Base-by-base conservation (phyloP, 2,888 invertebrate genomes). In the Cantharis flavilabris region DNA sequence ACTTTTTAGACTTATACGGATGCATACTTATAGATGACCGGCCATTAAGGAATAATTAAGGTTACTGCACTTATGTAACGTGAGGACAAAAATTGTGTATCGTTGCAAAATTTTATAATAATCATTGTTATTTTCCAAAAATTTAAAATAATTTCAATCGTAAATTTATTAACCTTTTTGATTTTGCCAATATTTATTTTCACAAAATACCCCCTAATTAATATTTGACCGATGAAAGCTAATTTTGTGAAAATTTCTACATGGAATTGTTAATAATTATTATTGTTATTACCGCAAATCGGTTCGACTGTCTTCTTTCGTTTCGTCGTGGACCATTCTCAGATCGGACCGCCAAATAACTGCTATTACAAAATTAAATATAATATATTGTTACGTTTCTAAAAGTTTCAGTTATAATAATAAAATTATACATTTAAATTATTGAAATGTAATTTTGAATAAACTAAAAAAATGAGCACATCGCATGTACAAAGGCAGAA, bases 1-100 rank as follows among this genome's bases (percentile, higher is more conserved):
- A 67, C 63, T 14, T 75, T 14, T 69, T 69, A 28, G 23, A 70
- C 75, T n/a, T 75, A 70, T 75, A 75, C 18, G 75, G 75, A 23
- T 26, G 23, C 28, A 64, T 75, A 70, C 14, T 9, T 26, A 33
- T 71, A 75, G 70, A 75, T 75, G 64, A 70, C 49, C 49, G 62
- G n/a, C 70, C 64, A 70, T 26, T 75, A 18, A 30, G 49, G 69
- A 63, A 64, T 28, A 70, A 70, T 70, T 70, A 75, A 74, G 64
- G 64, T 70, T 62, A 73, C 20, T 65, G 26, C 18, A 33, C 26
- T 73, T 67, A 62, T 11, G 73, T 69, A 73, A 71, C 65, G 18
- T n/a, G 16, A 28, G 28, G 63, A 63, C 64, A 71, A 71, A 71
- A 71, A 63, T 64, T 23, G 71, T 71, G 26, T 7, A 16, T 62